Conservation (phyloP, 2,888 invertebrate genomes). For the Phyllotreta striolata region DNA sequence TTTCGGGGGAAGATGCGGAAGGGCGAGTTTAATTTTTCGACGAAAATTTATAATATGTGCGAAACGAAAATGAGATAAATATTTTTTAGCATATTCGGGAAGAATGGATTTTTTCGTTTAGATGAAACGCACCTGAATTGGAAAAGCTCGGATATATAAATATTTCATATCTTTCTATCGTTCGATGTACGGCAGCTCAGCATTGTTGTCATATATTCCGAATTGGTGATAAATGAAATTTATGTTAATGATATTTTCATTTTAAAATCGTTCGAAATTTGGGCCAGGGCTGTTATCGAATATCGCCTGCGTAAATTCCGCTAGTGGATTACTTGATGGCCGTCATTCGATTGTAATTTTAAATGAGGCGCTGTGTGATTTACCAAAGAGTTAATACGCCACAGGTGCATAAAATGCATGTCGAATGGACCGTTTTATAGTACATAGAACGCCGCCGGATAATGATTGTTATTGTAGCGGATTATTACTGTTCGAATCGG, state of each 20-base stretch:
- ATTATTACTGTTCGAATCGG: too few species aligned
- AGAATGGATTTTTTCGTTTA: neutral
- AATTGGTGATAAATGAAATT: constrained; percentile 41
- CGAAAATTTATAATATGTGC: too few species aligned
- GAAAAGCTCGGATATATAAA: constrained; percentile 35
- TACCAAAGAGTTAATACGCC: too few species aligned
- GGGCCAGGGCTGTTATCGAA: constrained; percentile 22
- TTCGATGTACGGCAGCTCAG: constrained; percentile 26
- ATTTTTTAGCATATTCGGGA: neutral
- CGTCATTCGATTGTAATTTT: constrained; percentile 17
- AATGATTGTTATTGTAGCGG: too few species aligned
- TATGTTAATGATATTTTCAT: constrained; percentile 43
- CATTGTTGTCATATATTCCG: constrained; percentile 37
- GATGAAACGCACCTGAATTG: constrained; percentile 5
- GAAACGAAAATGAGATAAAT: too few species aligned
- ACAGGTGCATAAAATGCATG: too few species aligned
- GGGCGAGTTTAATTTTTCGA: too few species aligned
- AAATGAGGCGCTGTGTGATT: too few species aligned
- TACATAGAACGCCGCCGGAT: too few species aligned
- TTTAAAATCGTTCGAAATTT: constrained; percentile 34
- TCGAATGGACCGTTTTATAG: too few species aligned
- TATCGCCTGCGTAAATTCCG: constrained; percentile 11
- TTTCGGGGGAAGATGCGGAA: too few species aligned
- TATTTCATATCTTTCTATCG: constrained; percentile 38
- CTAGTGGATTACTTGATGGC: constrained; percentile 15